Evolutionary conservation across 2,888 invertebrate species (phyloP), one percentile per base, ranked within the genome.

Genomic region (Barypeithes pellucidus): DNA sequence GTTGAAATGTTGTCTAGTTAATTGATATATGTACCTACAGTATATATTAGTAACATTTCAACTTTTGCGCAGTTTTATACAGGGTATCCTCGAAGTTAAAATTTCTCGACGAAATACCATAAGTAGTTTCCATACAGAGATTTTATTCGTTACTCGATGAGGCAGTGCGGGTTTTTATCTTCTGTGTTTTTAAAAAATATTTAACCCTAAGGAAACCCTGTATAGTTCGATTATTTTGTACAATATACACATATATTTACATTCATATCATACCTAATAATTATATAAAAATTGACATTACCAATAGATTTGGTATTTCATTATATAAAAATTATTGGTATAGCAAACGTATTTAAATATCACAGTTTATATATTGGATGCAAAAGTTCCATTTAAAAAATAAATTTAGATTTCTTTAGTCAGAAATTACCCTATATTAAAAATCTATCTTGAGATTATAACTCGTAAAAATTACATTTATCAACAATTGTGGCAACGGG

Each of bases 311-410:
- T 61, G 47, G 50, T 60, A 60, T 68, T n/a, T 50, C 33, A 61
- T 68, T 52, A 54, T 71, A 59, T 65, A 65, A 65, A 54, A 59
- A 14, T 41, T 33, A 67, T 59, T 66, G 75, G 72, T 75, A 76
- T 81, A 81, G 79, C 75, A 80, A 79, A 80, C 79, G 79, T 80
- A 77, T 79, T 79, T 81, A 81, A 80, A 80, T 82, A 82, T 82
- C 82, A 82, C 82, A 82, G 82, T 78, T 80, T 78, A 79, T 80
- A 78, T 71, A 61, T 70, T 75, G 75, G 67, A 73, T 73, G 61
- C 67, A 73, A 57, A 43, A 63, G 67, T 60, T 65, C 63, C 59
- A 47, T 71, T 47, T 59, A 43, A 47, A 20, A 65, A 59, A 66
- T 66, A 52, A 36, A 50, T 63, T 43, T 66, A 54, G 22, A 29